Percentiles rank a stretch among this genome's conserved stretches.
phyloP scores from a whole-genome alignment of 2,888 invertebrate genomes.

The Catocala sponsa region DNA sequence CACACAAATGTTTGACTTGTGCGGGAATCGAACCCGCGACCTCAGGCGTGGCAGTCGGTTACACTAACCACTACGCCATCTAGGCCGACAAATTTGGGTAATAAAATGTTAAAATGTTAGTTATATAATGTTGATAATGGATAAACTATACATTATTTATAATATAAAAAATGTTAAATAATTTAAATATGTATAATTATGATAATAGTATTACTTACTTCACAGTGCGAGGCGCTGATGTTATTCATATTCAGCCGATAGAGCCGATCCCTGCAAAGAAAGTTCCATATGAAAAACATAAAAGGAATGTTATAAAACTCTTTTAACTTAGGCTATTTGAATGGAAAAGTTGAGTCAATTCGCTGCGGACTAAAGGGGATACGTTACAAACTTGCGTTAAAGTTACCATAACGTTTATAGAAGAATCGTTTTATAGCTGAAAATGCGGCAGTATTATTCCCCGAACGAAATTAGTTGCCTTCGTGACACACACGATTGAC shows the following conservation, averaged over 20 bases:
- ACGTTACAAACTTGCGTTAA: conserved; percentile 69
- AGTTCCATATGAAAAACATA: conserved; percentile 53
- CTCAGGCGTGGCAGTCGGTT: too few species aligned
- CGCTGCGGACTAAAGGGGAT: conserved; percentile 56
- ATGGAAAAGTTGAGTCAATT: conserved; percentile 60
- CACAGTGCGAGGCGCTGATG: conserved; percentile 95
- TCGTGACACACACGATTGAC: conserved; percentile 78
- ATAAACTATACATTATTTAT: too few species aligned
- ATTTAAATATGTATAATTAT: too few species aligned
- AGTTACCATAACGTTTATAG: conserved; percentile 72
- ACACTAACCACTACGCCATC: too few species aligned
- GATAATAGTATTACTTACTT: conserved; percentile 81
- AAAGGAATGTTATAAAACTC: conserved; percentile 59
- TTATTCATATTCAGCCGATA: conserved; percentile 95
- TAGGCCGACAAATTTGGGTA: too few species aligned
- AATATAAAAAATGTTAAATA: too few species aligned
- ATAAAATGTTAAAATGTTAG: not conserved
- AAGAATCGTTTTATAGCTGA: conserved; percentile 76
- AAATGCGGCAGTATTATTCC: conserved; percentile 71
- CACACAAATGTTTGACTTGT: too few species aligned
- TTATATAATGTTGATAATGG: too few species aligned
- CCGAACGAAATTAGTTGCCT: conserved; percentile 65
- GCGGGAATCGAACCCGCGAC: too few species aligned
- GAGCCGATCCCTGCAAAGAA: conserved; percentile 93
- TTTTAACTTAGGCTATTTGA: conserved; percentile 63